Base-by-base conservation (phyloP, 2,888 invertebrate genomes). In the Trisateles emortualis region DNA sequence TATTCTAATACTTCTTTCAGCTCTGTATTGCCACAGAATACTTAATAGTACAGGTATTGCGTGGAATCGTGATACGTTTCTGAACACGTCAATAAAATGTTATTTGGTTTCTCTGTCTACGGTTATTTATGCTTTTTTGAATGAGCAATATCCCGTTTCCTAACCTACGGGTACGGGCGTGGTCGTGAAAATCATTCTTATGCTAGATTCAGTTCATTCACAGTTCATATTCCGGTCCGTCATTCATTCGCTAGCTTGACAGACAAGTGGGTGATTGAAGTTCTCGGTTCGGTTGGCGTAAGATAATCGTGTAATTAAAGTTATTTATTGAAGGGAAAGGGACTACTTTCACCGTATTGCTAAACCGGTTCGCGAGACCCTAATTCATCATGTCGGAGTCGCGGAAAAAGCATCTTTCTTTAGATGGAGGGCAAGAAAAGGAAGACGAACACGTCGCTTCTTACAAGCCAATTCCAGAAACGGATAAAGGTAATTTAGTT, bases 381-480 rank as follows among this genome's bases (percentile, higher is more conserved):
- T 69, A 74, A 75, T 76, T 74, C 65, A 83, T 75, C 78, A 92
- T 92, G 92, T 83, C 91, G 62, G 90, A 92, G 70, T 64, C 90
- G 56, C 84, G 87, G 66, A 90, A 88, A 78, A 90, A 87, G 64
- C 88, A 88, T 82, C 87, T 87, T 64, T 71, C 79, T 57, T 88
- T 88, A 79, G 90, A 92, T 82, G 91, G 90, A 67, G 90, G 83
- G 66, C 89, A 88, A 72, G 84, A 89, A 86, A 93, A 91, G 72
- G 90, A 91, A 60, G 93, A 91, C 67, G 94, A 94, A 52, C 87
- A 88, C 72, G 85, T 87, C 61, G 80, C 86, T 38, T 81, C 93
- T 30, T 95, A 95, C 79, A 95, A 94, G 79, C 88, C 92, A 38
- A 91, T 95, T 68, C 93, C 94, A 57, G 95, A 95, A 72, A 79